phyloP scores from a whole-genome alignment of 2,888 invertebrate species.

The Schizaphis graminum region DNA sequence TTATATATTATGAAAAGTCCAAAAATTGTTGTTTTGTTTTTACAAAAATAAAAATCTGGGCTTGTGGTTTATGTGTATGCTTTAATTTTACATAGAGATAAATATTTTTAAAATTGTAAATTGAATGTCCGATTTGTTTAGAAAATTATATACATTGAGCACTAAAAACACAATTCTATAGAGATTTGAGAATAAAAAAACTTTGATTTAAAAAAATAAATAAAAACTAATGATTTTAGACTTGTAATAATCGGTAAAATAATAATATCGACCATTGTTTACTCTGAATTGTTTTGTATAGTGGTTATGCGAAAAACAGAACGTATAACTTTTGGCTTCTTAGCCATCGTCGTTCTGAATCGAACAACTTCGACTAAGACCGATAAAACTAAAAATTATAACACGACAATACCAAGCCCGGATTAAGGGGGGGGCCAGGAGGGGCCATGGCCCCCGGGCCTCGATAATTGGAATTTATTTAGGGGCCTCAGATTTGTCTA shows the following conservation, averaged over 20 bases:
- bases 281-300: background rate
- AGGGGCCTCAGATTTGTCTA: too few relatives aligned
- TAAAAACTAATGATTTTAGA: background rate
- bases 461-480: too few relatives aligned
- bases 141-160: rapidly evolving
- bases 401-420: too few relatives aligned
- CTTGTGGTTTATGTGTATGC: background rate
- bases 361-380: background rate
- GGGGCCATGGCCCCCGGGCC: too few relatives aligned
- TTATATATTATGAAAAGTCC: background rate
- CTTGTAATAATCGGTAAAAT: background rate
- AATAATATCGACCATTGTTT: background rate
- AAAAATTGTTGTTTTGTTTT: background rate
- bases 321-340: background rate
- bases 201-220: background rate
- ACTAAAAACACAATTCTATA: background rate
- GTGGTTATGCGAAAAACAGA: background rate
- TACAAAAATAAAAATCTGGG: background rate
- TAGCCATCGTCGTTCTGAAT: background rate
- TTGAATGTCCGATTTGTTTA: background rate
- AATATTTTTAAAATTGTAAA: background rate
- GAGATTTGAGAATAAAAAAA: background rate
- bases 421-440: too few relatives aligned
- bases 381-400: background rate
- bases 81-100: background rate